Evolutionary conservation across 2,113 vertebrate species (phyloP).

Genomic region (Cyprichromis sp.): DNA sequence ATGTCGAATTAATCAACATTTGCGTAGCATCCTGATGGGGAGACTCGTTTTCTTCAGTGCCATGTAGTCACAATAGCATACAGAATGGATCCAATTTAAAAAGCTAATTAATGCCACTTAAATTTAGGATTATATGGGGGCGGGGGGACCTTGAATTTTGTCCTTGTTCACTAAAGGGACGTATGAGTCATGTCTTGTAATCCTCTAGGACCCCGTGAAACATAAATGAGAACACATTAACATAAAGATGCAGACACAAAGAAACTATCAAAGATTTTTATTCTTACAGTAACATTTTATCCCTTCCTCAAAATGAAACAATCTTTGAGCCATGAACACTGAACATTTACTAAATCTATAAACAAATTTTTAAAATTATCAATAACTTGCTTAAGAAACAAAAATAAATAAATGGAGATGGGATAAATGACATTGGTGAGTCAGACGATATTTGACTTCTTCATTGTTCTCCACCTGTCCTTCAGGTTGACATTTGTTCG

Average conservation of each 20-base stretch:
- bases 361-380: not conserved
- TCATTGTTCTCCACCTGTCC: slow-evolving; percentile 92
- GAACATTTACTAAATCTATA: not conserved
- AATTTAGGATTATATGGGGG: not conserved
- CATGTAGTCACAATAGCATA: not conserved
- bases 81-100: not conserved
- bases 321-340: not conserved
- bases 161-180: slow-evolving; percentile 45
- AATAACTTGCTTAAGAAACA: not conserved
- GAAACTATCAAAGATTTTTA: not conserved
- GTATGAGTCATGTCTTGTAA: not conserved
- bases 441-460: slow-evolving; percentile 61
- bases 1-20: not conserved
- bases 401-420: not conserved
- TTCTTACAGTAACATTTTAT: not conserved
- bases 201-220: slow-evolving; percentile 46
- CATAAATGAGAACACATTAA: not conserved
- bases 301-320: not conserved
- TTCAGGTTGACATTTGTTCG: slow-evolving; percentile 86
- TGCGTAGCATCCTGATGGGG: not conserved
- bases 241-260: slow-evolving; percentile 45
- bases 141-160: not conserved
- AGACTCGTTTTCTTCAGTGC: not conserved
- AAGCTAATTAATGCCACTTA: not conserved
- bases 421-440: not conserved